Evolutionary conservation across 2,113 vertebrate genomes (phyloP), one percentile per base, ranked within the genome.

Genomic region (Grantiella picta): DNA sequence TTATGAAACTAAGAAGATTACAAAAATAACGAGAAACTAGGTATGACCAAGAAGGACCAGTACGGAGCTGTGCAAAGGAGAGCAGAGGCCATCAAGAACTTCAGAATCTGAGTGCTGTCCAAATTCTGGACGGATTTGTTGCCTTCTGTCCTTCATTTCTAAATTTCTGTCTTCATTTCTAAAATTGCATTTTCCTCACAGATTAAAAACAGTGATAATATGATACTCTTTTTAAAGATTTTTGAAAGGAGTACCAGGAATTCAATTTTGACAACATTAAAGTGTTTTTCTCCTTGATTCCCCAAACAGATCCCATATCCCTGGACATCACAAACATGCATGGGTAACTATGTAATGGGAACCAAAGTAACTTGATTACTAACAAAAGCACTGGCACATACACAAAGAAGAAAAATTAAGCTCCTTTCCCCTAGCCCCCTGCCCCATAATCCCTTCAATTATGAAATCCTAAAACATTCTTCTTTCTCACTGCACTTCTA

Each of bases 231-330:
- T 60, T 33, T 22, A 52, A 88, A 88, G 42, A 44, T 35, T 85
- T 82, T 85, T n/a, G 22, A 92, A 76, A 86, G 1, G 0, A 59
- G 29, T 44, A 73, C 12, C 40, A 91, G 49, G 47, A 79, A 86
- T 50, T 86, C 28, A 53, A 77, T 83, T 29, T 29, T 50, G 36
- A 70, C 20, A 10, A 12, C 42, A 45, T 15, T 45, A 23, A 61
- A 47, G 19, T 2, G 3, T 40, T 86, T 82, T 75, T 80, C 31
- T 60, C 35, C 21, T 57, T 1, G 0, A 40, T 24, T 24, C 7
- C 9, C 11, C 8, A 10, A 75, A 36, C 13, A 22, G 4, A 5
- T 1, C 5, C 9, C 23, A 9, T 1, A 2, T 25, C 10, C 8
- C 4, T 0, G 0, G 25, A 6, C 33, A 42, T 9, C 42, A 25